Percentiles rank a stretch among this genome's conserved stretches.
phyloP scores from a whole-genome alignment of 2,888 invertebrate genomes.

The Hecatera dysodea region DNA sequence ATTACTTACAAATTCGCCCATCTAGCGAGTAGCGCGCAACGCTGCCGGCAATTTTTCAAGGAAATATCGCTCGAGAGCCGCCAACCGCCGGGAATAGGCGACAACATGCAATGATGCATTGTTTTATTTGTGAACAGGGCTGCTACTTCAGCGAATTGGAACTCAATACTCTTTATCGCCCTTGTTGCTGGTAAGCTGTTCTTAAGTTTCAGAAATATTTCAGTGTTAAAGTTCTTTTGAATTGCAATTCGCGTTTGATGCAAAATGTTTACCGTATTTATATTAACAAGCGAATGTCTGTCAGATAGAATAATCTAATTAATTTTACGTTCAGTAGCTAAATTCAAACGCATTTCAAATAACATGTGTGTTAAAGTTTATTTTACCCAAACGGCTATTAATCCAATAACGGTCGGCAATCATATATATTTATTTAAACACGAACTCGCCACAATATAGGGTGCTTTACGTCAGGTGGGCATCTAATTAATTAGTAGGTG shows the following conservation, averaged over 20 bases:
- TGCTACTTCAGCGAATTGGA: slow-evolving; percentile 59
- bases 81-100: slow-evolving; percentile 69
- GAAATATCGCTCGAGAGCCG: slow-evolving; percentile 75
- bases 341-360: slow-evolving; percentile 36
- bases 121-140: slow-evolving; percentile 65
- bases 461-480: slow-evolving; percentile 84
- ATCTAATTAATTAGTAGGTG: slow-evolving; percentile 86
- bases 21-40: slow-evolving; percentile 72
- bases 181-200: slow-evolving; percentile 42
- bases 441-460: slow-evolving; percentile 74
- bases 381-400: slow-evolving; percentile 50
- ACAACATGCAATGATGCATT: slow-evolving; percentile 74
- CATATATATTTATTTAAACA: slow-evolving; percentile 73
- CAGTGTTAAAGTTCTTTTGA: slow-evolving; percentile 13
- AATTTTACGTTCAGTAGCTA: slow-evolving; percentile 4
- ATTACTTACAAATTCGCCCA: slow-evolving; percentile 85
- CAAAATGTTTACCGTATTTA: slow-evolving; percentile 12
- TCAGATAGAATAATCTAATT: slow-evolving; percentile 23
- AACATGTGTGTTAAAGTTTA: slow-evolving; percentile 36
- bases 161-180: slow-evolving; percentile 57
- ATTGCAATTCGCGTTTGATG: slow-evolving; percentile 7
- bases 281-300: neutral
- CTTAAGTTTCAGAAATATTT: slow-evolving; percentile 35
- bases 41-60: slow-evolving; percentile 83
- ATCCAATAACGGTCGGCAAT: slow-evolving; percentile 59